Base-by-base conservation (phyloP, 30 jellyfish, hydroid and myxozoan species). In the Aurelia sp. region DNA sequence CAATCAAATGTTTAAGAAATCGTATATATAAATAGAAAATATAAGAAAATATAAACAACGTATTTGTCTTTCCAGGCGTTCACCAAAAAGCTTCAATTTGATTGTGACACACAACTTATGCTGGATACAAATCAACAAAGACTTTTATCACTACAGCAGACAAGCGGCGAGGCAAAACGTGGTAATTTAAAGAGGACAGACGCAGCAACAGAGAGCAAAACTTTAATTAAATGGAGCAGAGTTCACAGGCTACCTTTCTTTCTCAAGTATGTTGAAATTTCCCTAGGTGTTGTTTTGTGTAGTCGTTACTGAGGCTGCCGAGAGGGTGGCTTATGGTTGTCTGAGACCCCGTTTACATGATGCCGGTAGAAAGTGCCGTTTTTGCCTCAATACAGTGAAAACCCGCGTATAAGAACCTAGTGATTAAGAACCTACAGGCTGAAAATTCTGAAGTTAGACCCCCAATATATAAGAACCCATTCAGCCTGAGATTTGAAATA, bases 161-260 rank as follows among this genome's bases (percentile, higher is more conserved):
- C 24, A 3, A 38, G 48, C 3, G 44, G 58, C 13, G 86, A 18
- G 24, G 18, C 72, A 40, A 33, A 20, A 41, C 72, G 47, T 4
- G 78, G 82, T 19, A 76, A 82, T 57, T 41, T 82, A 19, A 72
- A 82, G 21, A 69, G 63, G 40, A 35, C 27, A 40, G 88, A 84
- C 51, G 50, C 47, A 63, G 53, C 31, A 3, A 31, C 63, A 0
- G 93, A 84, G 12, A 84, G 93, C 82, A 72, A 67, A 27, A 62
- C 87, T 3, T 72, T 84, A 13, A 59, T 84, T 2, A 76, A 72
- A 35, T 84, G 93, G 93, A 70, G 88, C 68, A 84, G 65, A 50
- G 27, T 38, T 15, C 62, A 84, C 75, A 72, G 93, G 62, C 81
- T 84, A 3, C 93, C 93, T 1, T 84, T 84, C 30, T 84, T 84